These are phyloP conservation scores for Plestiodon gilberti DNA, from an alignment of 2,113 vertebrate species.

Conservation along the genomic window DNA sequence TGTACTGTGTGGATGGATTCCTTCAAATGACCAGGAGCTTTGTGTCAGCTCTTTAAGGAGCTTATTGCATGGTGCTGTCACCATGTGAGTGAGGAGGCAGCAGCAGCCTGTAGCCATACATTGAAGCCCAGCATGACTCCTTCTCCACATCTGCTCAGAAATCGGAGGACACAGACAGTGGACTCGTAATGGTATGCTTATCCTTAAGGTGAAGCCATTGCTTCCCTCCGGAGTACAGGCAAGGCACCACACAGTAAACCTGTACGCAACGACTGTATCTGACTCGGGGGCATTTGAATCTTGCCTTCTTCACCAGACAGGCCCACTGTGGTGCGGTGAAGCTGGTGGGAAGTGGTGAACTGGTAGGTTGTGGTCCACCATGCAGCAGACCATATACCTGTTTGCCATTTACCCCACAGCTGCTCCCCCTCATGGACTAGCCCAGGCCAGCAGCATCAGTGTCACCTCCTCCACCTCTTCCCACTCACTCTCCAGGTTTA, in stretches of 20 bases:
- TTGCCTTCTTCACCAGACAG: background rate
- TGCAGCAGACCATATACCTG: too few species aligned
- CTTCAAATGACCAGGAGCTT: background rate
- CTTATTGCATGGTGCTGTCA: background rate
- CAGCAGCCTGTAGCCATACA: background rate
- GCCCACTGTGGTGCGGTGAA: too few species aligned
- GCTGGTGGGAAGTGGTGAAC: too few species aligned
- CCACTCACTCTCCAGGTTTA: too few species aligned
- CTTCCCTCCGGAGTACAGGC: background rate
- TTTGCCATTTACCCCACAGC: too few species aligned
- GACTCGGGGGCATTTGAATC: background rate
- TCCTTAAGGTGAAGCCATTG: background rate
- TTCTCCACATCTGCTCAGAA: background rate
- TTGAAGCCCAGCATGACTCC: background rate
- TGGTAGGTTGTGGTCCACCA: too few species aligned
- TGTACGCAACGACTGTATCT: background rate
- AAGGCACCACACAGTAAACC: too few species aligned
- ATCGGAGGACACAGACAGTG: background rate
- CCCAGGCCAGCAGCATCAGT: too few species aligned
- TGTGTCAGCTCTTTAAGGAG: background rate
- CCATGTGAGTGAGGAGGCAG: too few species aligned
- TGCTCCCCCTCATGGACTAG: too few species aligned
- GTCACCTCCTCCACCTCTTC: too few species aligned
- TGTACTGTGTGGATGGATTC: background rate
- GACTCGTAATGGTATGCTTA: background rate